Conservation (phyloP, 1,140 invertebrate species). For the Dryas iulia region DNA sequence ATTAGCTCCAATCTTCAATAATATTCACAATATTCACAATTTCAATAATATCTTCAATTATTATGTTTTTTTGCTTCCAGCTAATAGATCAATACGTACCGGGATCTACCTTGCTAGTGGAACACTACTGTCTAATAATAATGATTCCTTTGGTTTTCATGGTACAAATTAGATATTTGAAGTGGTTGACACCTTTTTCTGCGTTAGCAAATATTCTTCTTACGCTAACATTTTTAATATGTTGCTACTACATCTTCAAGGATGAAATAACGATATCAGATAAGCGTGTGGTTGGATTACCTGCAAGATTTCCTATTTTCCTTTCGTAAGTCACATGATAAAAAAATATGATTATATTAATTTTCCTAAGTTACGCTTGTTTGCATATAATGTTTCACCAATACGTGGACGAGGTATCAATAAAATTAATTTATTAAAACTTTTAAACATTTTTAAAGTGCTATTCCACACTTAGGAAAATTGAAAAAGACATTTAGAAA, state of each 20-base stretch:
- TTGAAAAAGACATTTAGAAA: too few species aligned
- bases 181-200: slow-evolving; percentile 88
- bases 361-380: too few species aligned
- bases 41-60: too few species aligned
- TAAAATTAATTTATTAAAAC: too few species aligned
- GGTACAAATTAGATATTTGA: slow-evolving; percentile 85
- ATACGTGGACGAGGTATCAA: too few species aligned
- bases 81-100: slow-evolving; percentile 68
- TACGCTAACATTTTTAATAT: slow-evolving; percentile 84
- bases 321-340: background rate
- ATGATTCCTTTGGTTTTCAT: slow-evolving; percentile 82
- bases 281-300: slow-evolving; percentile 62
- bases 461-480: too few species aligned
- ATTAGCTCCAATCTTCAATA: too few species aligned
- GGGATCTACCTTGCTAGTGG: slow-evolving; percentile 52
- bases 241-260: slow-evolving; percentile 87
- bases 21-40: too few species aligned
- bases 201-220: slow-evolving; percentile 86
- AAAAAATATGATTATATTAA: too few species aligned
- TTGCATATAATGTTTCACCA: too few species aligned
- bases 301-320: slow-evolving; percentile 55
- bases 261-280: slow-evolving; percentile 73
- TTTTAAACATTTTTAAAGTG: too few species aligned
- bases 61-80: slow-evolving; percentile 54
- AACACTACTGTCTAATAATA: slow-evolving; percentile 83